Conservation (phyloP, 2,888 invertebrate genomes). For the Dione vanillae region DNA sequence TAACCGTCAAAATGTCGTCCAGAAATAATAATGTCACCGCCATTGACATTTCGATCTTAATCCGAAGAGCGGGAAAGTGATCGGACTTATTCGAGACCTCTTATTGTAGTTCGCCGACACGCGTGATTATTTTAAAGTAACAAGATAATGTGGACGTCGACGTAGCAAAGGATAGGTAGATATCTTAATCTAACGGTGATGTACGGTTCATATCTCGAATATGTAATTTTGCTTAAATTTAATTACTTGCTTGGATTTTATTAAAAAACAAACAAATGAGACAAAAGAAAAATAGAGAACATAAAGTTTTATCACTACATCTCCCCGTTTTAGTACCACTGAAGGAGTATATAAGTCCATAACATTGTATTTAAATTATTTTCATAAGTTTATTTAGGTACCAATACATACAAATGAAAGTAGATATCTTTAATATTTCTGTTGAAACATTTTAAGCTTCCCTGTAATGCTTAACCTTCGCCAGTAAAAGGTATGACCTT, state of each 20-base stretch:
- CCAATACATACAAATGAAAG: slow-evolving; percentile 4
- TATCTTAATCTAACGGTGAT: not conserved
- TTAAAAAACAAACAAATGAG: no score
- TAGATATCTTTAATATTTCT: not conserved
- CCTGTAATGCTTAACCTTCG: slow-evolving; percentile 14
- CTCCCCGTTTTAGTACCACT: not conserved
- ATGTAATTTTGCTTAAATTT: not conserved
- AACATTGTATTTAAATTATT: not conserved
- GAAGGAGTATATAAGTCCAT: not conserved
- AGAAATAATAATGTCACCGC: slow-evolving; percentile 81
- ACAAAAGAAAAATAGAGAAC: not conserved
- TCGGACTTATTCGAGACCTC: slow-evolving; percentile 58
- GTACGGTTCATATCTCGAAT: not conserved
- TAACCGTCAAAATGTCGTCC: slow-evolving; percentile 76
- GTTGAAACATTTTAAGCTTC: slow-evolving; percentile 7
- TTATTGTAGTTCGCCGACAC: slow-evolving; percentile 43
- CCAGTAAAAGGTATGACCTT: slow-evolving; percentile 27
- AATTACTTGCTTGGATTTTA: no score
- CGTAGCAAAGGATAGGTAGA: not conserved
- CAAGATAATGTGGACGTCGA: slow-evolving; percentile 1
- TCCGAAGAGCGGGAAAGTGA: slow-evolving; percentile 75
- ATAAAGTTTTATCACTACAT: not conserved
- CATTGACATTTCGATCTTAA: slow-evolving; percentile 81
- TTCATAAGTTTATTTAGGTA: no score
- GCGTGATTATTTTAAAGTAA: slow-evolving; percentile 6